These are phyloP conservation scores for Zaprionus taronus DNA, from an alignment of 1,140 invertebrate species.

Conservation along the genomic window DNA sequence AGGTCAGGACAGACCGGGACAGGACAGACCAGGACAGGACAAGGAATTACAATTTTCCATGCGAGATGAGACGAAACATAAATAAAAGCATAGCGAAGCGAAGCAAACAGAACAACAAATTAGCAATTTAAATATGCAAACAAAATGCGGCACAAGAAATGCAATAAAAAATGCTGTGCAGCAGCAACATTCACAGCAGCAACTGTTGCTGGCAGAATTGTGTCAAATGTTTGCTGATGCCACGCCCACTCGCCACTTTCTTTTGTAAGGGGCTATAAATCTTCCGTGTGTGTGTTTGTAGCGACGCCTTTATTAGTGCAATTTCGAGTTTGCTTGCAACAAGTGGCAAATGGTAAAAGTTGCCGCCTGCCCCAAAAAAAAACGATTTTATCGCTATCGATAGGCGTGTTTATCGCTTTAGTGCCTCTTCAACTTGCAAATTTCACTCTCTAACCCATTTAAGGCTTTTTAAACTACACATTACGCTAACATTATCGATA, in stretches of 20 bases:
- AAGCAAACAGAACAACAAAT: constrained; percentile 49
- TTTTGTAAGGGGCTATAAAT: constrained; percentile 40
- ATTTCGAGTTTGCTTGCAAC: neutral
- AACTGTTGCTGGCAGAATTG: constrained; percentile 31
- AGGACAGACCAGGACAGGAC: neutral
- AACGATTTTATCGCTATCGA: neutral
- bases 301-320: constrained; percentile 47
- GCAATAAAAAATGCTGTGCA: constrained; percentile 18
- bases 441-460: neutral
- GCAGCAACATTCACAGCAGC: constrained; percentile 20
- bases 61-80: constrained; percentile 19
- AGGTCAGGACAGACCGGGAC: neutral
- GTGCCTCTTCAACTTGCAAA: neutral
- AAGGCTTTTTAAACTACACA: neutral
- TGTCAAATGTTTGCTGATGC: constrained; percentile 35
- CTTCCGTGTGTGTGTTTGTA: constrained; percentile 1
- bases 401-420: neutral
- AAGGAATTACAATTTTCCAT: constrained; percentile 65
- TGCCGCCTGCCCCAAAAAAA: constrained; percentile 24
- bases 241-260: constrained; percentile 49
- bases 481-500: neutral
- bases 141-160: constrained; percentile 11
- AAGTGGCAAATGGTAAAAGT: constrained; percentile 44
- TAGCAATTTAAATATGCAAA: constrained; percentile 61
- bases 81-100: constrained; percentile 18